Base-by-base conservation (phyloP, 2,113 vertebrate species). In the Podocnemis expansa region DNA sequence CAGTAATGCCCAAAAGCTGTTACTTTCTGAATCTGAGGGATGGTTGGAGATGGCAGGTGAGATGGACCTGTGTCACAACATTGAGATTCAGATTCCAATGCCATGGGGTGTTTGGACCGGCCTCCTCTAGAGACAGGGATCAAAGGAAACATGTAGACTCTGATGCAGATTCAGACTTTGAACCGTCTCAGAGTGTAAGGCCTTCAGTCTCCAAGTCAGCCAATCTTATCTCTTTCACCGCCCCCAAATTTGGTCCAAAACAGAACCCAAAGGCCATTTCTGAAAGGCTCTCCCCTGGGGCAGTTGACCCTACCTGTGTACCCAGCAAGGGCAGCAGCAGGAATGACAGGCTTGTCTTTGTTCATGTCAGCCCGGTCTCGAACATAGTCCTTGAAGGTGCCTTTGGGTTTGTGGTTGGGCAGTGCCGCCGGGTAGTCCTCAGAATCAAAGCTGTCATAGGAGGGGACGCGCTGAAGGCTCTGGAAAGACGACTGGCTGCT, bases 381-480 rank as follows among this genome's bases (percentile, higher is more conserved):
- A 98, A 99, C 99, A 97, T 99, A 99, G 98, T 99, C 99, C 98
- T 99, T 99, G 98, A 99, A 99, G 95, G 99, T 99, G 97, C 99
- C 99, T 98, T 99, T 99, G 97, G 99, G 99, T 91, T 99, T 99
- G 98, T 99, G 99, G 97, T 98, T 98, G 86, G 99, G 99, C 98
- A 99, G 95, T 89, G 99, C 98, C 0, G 98, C 88, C 0, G 99
- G 99, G 92, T 99, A 99, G 96, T 99, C 99, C 97, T 99, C 99
- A 0, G 99, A 99, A 97, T 99, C 99, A 12, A 99, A 99, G 98
- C 99, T 99, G 98, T 99, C 99, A 0, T 99, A 99, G 70, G 99
- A 99, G 2, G 99, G 99, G 41, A 99, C 99, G 0, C 99, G 99
- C 97, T 99, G 99, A 89, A 99, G 99, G 95, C 99, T 99, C 98